phyloP scores from a whole-genome alignment of 2,888 invertebrate genomes.

The Aleiodes testaceus region DNA sequence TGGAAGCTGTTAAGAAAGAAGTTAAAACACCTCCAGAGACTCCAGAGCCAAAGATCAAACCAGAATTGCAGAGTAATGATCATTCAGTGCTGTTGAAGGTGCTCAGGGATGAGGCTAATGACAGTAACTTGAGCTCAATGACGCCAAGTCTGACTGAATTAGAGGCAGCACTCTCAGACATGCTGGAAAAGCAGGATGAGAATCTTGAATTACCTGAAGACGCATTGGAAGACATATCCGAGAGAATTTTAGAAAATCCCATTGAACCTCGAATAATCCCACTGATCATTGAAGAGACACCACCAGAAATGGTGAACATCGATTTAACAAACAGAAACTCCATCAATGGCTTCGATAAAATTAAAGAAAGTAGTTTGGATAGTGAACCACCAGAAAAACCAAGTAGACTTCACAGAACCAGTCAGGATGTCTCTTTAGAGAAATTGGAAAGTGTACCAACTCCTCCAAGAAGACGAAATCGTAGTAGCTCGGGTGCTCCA shows the following conservation, averaged over 20 bases:
- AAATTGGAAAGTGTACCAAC: slow-evolving; percentile 59
- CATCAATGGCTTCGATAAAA: slow-evolving; percentile 24
- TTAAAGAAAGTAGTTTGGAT: slow-evolving; percentile 15
- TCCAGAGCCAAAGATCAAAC: slow-evolving; percentile 62
- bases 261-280: slow-evolving; percentile 59
- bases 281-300: slow-evolving; percentile 49
- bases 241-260: slow-evolving; percentile 45
- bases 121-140: slow-evolving; percentile 68
- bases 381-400: slow-evolving; percentile 65
- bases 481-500: slow-evolving; percentile 44
- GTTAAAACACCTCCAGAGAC: slow-evolving; percentile 65
- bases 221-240: not conserved
- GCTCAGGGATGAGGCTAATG: slow-evolving; percentile 58
- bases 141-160: slow-evolving; percentile 69
- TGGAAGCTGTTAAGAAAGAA: slow-evolving; percentile 50
- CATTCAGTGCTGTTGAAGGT: slow-evolving; percentile 61
- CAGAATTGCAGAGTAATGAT: slow-evolving; percentile 58
- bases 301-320: slow-evolving; percentile 48
- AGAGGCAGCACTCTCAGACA: slow-evolving; percentile 68
- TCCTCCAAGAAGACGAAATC: slow-evolving; percentile 62
- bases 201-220: slow-evolving; percentile 31
- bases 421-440: slow-evolving; percentile 54
- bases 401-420: slow-evolving; percentile 57
- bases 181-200: slow-evolving; percentile 65
- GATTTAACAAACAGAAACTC: slow-evolving; percentile 46